These are phyloP conservation scores for Cerastis rubricosa DNA, from an alignment of 2,888 invertebrate genomes.

Conservation along the genomic window DNA sequence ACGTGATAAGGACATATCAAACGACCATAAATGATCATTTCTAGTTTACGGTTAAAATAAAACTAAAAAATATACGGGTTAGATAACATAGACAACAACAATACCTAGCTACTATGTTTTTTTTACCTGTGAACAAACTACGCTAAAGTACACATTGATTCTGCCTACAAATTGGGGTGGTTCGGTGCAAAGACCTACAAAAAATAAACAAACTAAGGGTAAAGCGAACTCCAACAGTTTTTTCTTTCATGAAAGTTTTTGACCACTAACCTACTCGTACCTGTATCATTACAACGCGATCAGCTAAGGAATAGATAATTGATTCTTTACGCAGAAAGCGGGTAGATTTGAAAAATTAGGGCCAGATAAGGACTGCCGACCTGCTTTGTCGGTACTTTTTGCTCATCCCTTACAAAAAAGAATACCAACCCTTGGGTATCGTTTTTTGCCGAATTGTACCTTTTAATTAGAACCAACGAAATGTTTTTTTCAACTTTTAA, in stretches of 20 bases:
- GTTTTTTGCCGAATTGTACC: conserved; percentile 84
- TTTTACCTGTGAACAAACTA: conserved; percentile 32
- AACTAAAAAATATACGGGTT: not conserved
- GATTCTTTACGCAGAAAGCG: conserved; percentile 77
- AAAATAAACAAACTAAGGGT: conserved; percentile 23
- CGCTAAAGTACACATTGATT: conserved; percentile 28
- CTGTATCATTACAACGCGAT: conserved; percentile 60
- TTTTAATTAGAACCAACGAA: conserved; percentile 85
- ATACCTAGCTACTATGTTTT: not conserved
- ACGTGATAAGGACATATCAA: not conserved
- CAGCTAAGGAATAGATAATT: conserved; percentile 72
- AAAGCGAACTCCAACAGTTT: conserved; percentile 39
- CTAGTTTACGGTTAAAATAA: not conserved
- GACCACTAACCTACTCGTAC: conserved; percentile 59
- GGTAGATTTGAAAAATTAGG: conserved; percentile 80
- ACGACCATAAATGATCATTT: not conserved
- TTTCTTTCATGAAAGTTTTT: conserved; percentile 15
- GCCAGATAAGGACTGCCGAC: conserved; percentile 78
- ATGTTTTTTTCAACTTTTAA: conserved; percentile 67
- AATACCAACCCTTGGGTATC: conserved; percentile 81
- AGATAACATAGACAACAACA: conserved; percentile 23
- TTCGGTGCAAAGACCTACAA: not conserved
- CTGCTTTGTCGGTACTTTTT: conserved; percentile 88
- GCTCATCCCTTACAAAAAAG: conserved; percentile 79
- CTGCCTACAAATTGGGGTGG: conserved; percentile 23